Conservation (phyloP, 2,113 vertebrate species). For the Mirza zaza region DNA sequence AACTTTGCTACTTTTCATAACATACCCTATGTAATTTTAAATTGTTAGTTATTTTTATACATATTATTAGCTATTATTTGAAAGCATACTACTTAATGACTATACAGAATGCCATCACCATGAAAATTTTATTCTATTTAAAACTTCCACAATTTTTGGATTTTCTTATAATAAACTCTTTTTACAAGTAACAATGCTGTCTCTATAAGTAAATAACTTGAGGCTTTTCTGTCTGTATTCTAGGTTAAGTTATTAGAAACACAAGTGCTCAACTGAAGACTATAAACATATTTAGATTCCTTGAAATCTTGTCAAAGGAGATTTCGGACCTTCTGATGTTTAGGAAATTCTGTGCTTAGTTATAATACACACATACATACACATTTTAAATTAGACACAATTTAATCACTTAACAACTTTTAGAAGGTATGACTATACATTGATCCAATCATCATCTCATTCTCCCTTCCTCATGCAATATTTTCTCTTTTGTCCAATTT, state of each 20-base stretch:
- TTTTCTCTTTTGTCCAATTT: not conserved
- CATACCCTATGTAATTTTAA: not conserved
- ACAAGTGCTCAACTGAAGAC: constrained; percentile 20
- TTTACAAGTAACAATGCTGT: not conserved
- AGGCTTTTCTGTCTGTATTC: not conserved
- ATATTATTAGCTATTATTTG: not conserved
- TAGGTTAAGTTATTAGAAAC: not conserved
- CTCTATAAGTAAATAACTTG: not conserved
- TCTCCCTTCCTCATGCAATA: not conserved
- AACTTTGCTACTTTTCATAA: not conserved
- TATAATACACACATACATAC: not conserved
- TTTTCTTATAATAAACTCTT: not conserved
- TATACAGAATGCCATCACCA: not conserved
- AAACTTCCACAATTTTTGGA: not conserved
- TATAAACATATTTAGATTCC: not conserved
- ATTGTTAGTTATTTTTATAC: not conserved
- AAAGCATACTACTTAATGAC: not conserved
- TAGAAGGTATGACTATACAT: not conserved
- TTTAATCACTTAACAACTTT: not conserved
- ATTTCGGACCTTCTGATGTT: not conserved
- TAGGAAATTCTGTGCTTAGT: not conserved
- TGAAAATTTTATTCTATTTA: not conserved
- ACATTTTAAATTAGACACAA: not conserved
- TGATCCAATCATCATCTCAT: not conserved
- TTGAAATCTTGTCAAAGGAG: no score